Evolutionary conservation across 1,140 invertebrate species (phyloP).

Genomic region (Bombus breviceps): DNA sequence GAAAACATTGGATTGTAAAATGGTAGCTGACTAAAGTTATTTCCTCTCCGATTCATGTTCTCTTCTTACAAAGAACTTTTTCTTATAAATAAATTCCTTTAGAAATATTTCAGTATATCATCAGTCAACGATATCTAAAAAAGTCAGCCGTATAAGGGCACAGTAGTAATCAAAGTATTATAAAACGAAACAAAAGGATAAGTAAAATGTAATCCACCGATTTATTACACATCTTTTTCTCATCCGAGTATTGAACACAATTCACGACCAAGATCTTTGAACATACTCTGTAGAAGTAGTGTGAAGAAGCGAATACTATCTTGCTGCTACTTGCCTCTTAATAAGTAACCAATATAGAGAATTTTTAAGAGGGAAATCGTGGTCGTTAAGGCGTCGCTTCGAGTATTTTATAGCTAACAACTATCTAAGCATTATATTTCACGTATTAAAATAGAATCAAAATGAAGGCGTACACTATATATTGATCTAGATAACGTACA

Average conservation of each 20-base stretch:
- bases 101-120: too few relatives aligned
- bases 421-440: constrained; percentile 51
- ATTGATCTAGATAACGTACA: constrained; percentile 41
- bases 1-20: not conserved
- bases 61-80: too few relatives aligned
- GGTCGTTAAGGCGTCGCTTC: not conserved
- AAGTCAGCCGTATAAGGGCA: not conserved
- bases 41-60: not conserved
- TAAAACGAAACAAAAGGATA: not conserved
- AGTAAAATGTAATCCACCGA: not conserved
- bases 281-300: not conserved
- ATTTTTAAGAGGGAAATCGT: not conserved
- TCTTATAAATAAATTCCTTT: too few relatives aligned
- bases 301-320: not conserved
- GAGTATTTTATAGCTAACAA: constrained; percentile 31
- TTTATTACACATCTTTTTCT: not conserved
- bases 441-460: constrained; percentile 31
- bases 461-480: constrained; percentile 42
- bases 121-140: too few relatives aligned
- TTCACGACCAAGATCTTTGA: not conserved
- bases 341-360: not conserved
- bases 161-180: not conserved
- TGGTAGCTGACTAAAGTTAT: not conserved
- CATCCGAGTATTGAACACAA: not conserved
- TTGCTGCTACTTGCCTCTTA: not conserved